phyloP scores from a whole-genome alignment of 2,113 vertebrate genomes.

The Phylloscopus trochiloides region DNA sequence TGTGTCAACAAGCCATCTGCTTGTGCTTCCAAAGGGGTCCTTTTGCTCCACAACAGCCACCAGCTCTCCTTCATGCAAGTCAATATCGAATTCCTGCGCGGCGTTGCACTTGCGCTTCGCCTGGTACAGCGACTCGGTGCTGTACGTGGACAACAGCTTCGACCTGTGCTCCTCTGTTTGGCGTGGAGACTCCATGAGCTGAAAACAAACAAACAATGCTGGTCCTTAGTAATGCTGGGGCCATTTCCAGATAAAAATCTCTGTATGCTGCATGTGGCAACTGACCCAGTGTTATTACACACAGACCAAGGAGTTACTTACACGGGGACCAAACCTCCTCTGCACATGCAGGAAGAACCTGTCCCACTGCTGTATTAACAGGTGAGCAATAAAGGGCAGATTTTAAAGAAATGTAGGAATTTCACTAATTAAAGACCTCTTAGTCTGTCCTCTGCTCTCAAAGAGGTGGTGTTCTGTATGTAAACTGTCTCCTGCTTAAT shows the following conservation, averaged over 20 bases:
- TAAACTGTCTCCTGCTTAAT: neutral
- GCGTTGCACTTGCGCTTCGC: slow-evolving; percentile 96
- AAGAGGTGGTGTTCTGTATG: neutral
- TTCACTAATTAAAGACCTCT: neutral
- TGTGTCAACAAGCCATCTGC: slow-evolving; percentile 93
- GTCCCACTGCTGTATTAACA: neutral
- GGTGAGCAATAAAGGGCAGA: neutral
- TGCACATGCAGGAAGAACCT: neutral
- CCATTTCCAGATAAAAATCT: neutral
- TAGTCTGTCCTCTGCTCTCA: neutral
- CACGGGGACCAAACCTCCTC: neutral
- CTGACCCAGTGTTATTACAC: neutral
- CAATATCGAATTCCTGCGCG: slow-evolving; percentile 88
- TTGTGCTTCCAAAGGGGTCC: slow-evolving; percentile 87
- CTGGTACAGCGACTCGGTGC: slow-evolving; percentile 77
- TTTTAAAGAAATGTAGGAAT: neutral
- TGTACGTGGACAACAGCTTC: slow-evolving; percentile 78
- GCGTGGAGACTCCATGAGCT: slow-evolving; percentile 76
- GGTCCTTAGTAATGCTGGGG: neutral
- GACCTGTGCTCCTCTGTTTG: slow-evolving; percentile 85
- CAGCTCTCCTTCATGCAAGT: slow-evolving; percentile 90
- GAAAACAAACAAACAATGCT: neutral
- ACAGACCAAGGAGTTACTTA: neutral
- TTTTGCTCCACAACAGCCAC: slow-evolving; percentile 88
- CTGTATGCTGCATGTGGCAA: neutral